A percentile compares a stretch with the other conserved stretches of the same genome.
Evolutionary conservation across 2,113 vertebrate genomes (phyloP).

Genomic region (Ophiodon elongatus): DNA sequence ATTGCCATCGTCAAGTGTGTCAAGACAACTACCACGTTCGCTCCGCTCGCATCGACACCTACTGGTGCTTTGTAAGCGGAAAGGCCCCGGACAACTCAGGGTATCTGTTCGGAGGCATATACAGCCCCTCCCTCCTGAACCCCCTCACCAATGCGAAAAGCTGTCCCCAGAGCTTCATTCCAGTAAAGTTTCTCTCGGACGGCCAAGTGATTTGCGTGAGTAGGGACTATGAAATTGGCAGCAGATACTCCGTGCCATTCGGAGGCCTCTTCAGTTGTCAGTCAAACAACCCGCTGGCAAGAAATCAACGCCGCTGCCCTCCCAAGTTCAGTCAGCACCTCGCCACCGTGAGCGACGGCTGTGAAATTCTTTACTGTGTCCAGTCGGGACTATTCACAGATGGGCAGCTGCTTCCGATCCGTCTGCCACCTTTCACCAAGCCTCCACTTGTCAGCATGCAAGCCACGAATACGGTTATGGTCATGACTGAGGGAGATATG

Average conservation of each 20-base stretch:
- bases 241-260: slow-evolving; percentile 84
- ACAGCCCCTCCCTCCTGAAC: slow-evolving; percentile 82
- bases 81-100: slow-evolving; percentile 70
- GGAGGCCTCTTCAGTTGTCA: slow-evolving; percentile 94
- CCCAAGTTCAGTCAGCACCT: slow-evolving; percentile 91
- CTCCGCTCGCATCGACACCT: slow-evolving; percentile 82
- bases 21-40: slow-evolving; percentile 83
- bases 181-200: slow-evolving; percentile 83
- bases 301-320: slow-evolving; percentile 82
- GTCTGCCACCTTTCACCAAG: slow-evolving; percentile 88
- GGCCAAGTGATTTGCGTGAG: slow-evolving; percentile 88
- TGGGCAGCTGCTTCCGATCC: slow-evolving; percentile 81
- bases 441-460: slow-evolving; percentile 80
- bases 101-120: slow-evolving; percentile 92
- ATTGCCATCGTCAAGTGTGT: slow-evolving; percentile 84
- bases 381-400: slow-evolving; percentile 86
- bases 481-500: slow-evolving; percentile 83
- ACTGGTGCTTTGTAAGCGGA: slow-evolving; percentile 84
- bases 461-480: slow-evolving; percentile 85
- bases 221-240: slow-evolving; percentile 85
- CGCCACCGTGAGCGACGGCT: slow-evolving; percentile 89
- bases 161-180: slow-evolving; percentile 84
- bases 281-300: slow-evolving; percentile 84
- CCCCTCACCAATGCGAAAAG: slow-evolving; percentile 86
- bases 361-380: slow-evolving; percentile 91